Evolutionary conservation across 2,888 invertebrate species (phyloP), one percentile per base, ranked within the genome.

Genomic region (Scaptomyza caliginosa): DNA sequence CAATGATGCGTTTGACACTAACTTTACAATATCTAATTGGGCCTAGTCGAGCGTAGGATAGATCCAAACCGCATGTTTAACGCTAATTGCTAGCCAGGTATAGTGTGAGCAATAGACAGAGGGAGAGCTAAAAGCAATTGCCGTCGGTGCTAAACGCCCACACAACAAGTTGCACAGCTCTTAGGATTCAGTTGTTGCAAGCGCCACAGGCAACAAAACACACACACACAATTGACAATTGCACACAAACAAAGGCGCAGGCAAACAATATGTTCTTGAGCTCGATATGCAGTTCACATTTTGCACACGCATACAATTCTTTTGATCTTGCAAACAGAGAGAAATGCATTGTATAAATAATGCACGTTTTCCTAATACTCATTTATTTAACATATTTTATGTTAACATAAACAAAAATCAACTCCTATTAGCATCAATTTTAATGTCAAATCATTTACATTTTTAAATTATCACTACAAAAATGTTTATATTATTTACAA

Each of bases 121-220:
- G 32, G 1, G 16, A 8, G 32, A 34, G 13, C 2, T 2, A 34
- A 3, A 8, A 45, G 32, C 34, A 34, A 38, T 66, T 62, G 73
- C 67, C 77, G 73, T 45, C 73, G 77, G 77, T 60, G 60, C 36
- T 17, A 36, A 51, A 69, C 73, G 77, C 73, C 73, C 73, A 73
- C 73, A 73, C 73, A 73, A 73, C 73, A 73, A 76, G 72, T 73
- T 73, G 59, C 39, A 30, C 32, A 48, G 64, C 65, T 40, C 70
- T 32, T 54, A 70, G 58, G 64, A 69, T 43, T 11, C 57, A 26
- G 17, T 59, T 39, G 51, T 59, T 24, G 26, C 50, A 38, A 76
- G 73, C 74, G 74, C 77, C 77, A 52, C 46, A 34, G 10, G 10
- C 16, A 23, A 1, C 36, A 16, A 64, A 42, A n/a, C n/a, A 23